These are phyloP conservation scores for Alexandromys fortis DNA, from an alignment of 2,113 vertebrate species.

Conservation along the genomic window DNA sequence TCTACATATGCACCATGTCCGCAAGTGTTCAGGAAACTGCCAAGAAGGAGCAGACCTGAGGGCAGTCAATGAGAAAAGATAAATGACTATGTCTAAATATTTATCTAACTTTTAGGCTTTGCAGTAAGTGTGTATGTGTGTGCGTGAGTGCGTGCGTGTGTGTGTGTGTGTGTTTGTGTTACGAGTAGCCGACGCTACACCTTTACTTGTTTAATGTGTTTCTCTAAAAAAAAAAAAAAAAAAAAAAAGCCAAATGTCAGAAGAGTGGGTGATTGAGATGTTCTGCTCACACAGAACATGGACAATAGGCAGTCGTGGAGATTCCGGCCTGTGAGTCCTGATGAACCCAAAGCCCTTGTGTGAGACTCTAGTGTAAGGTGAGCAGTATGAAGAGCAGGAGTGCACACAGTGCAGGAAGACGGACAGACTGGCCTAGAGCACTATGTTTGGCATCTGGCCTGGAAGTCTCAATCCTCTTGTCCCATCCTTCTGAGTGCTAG, in stretches of 20 bases:
- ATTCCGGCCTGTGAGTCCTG: conserved; percentile 26
- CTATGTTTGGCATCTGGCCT: background rate
- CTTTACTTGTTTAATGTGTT: conserved; percentile 21
- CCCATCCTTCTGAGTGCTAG: background rate
- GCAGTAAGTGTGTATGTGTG: too few relatives aligned
- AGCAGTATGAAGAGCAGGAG: conserved; percentile 15
- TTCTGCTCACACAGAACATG: background rate
- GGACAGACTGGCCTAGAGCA: background rate
- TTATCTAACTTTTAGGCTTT: too few relatives aligned
- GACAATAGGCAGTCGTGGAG: background rate
- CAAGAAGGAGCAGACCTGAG: too few relatives aligned
- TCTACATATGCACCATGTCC: background rate
- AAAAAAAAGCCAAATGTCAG: conserved; percentile 21
- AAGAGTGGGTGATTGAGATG: background rate
- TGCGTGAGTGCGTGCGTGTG: too few relatives aligned
- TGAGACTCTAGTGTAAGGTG: background rate
- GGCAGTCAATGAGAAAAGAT: too few relatives aligned
- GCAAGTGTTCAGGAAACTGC: too few relatives aligned
- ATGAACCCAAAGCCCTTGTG: background rate
- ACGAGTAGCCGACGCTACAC: background rate
- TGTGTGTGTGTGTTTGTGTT: background rate
- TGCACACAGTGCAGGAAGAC: background rate
- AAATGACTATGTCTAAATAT: too few relatives aligned
- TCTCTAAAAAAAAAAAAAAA: conserved; percentile 15
- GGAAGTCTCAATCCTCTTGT: background rate